These are phyloP conservation scores for Coreoperca whiteheadi DNA, from an alignment of 2,113 vertebrate species.

Conservation along the genomic window DNA sequence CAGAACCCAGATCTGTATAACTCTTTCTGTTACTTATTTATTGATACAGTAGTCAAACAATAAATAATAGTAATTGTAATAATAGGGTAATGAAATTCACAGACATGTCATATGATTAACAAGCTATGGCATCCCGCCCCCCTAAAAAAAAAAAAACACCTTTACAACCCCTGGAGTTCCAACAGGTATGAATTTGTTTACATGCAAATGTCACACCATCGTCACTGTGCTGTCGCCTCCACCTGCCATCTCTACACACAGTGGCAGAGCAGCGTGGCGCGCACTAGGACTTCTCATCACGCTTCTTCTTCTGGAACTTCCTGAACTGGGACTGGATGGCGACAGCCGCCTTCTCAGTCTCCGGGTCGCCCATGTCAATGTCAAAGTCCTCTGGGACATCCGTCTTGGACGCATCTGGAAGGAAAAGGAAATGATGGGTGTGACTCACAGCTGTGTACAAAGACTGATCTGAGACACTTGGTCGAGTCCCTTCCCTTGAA, in stretches of 20 bases:
- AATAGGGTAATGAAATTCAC: constrained; percentile 76
- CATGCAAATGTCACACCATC: constrained; percentile 83
- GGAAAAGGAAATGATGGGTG: constrained; percentile 40
- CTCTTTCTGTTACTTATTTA: constrained; percentile 48
- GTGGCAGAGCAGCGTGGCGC: constrained; percentile 84
- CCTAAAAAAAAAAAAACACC: too few relatives aligned
- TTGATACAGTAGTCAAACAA: constrained; percentile 73
- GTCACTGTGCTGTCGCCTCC: constrained; percentile 81
- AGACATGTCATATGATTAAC: constrained; percentile 77
- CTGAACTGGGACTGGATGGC: constrained; percentile 99
- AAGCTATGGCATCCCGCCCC: constrained; percentile 74
- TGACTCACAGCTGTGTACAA: not conserved
- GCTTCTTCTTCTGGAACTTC: constrained; percentile 99
- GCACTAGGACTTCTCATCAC: constrained; percentile 92
- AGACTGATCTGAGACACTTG: not conserved
- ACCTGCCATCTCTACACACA: constrained; percentile 82
- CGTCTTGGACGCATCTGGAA: constrained; percentile 92
- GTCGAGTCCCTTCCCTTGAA: too few relatives aligned
- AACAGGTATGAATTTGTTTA: constrained; percentile 82
- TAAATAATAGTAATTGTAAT: constrained; percentile 63
- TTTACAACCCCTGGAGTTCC: constrained; percentile 67
- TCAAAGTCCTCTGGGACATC: constrained; percentile 94
- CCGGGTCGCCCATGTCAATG: constrained; percentile 97
- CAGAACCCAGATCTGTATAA: constrained; percentile 49
- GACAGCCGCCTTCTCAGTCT: constrained; percentile 96